Base-by-base conservation (phyloP, 2,888 invertebrate species). In the Drosophila borborema region DNA sequence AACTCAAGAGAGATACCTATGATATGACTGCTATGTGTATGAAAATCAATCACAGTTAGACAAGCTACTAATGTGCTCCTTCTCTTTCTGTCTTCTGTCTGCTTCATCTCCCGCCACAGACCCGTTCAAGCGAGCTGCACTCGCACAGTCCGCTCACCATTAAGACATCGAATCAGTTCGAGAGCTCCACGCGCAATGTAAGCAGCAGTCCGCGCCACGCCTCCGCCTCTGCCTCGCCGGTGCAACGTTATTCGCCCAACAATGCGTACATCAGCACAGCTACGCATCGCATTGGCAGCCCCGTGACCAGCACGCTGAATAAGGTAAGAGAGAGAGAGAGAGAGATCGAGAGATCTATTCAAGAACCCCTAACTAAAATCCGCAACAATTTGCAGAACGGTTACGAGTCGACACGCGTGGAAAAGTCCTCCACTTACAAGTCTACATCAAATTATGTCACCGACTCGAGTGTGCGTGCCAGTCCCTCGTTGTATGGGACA, bases 241-340 rank as follows among this genome's bases (percentile, higher is more conserved):
- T 92, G 60, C 92, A 91, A 48, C 87, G 93, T 16, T 91, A 91
- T 93, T 95, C 92, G 91, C 95, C 88, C 91, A 95, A 92, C 92
- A 95, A 91, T 92, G 95, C 93, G 91, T 95, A 91, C 93, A 94
- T 68, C 92, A 94, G 91, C 91, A 94, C 86, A 80, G 94, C 80
- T 74, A 94, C 82, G 3, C 93, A 93, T 72, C 91, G 93, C 45
- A 85, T 95, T 55, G 91, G 91, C 20, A 93, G 93, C 69, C 93
- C 93, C 9, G 89, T 92, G 16, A 90, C 91, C 23, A 85, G 74
- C 45, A 82, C 64, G 0, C 59, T 90, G 6, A 88, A 77, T 34
- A 89, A 89, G 80, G 91, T 89, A 36, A 48, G n/a, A n/a, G n/a
- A n/a, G n/a, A n/a, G n/a, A n/a, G n/a, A n/a, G n/a, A n/a, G n/a